These are phyloP conservation scores for Taurulus bubalis DNA, from an alignment of 2,113 vertebrate species.

Conservation along the genomic window DNA sequence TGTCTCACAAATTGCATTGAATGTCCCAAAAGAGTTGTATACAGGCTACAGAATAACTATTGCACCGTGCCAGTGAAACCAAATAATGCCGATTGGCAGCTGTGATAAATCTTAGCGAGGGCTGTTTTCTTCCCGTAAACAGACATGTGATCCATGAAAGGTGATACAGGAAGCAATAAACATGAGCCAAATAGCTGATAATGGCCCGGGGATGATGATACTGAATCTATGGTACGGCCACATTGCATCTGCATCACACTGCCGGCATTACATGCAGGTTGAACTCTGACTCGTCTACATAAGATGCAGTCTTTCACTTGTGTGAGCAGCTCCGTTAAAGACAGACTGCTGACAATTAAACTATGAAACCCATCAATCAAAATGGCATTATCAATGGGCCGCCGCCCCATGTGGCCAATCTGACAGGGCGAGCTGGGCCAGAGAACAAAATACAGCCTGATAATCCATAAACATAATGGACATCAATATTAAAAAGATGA, in stretches of 20 bases:
- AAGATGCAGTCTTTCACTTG: slow-evolving; percentile 53
- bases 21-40: not conserved
- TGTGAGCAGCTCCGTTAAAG: slow-evolving; percentile 60
- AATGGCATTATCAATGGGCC: slow-evolving; percentile 69
- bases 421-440: slow-evolving; percentile 58
- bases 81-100: slow-evolving; percentile 59
- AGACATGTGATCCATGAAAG: slow-evolving; percentile 73
- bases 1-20: not conserved
- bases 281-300: slow-evolving; percentile 46
- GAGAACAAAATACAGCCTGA: slow-evolving; percentile 66
- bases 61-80: slow-evolving; percentile 34
- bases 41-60: slow-evolving; percentile 23
- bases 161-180: slow-evolving; percentile 77
- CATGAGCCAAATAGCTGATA: slow-evolving; percentile 65
- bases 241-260: slow-evolving; percentile 34
- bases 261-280: slow-evolving; percentile 29
- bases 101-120: slow-evolving; percentile 59
- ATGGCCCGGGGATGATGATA: slow-evolving; percentile 64
- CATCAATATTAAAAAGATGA: slow-evolving; percentile 81
- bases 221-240: slow-evolving; percentile 50
- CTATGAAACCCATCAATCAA: slow-evolving; percentile 73
- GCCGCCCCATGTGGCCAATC: slow-evolving; percentile 69
- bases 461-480: slow-evolving; percentile 79
- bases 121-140: slow-evolving; percentile 69
- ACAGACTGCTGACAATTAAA: slow-evolving; percentile 75